Evolutionary conservation across 2,888 invertebrate species (phyloP).

Genomic region (Ophion obscuratus): DNA sequence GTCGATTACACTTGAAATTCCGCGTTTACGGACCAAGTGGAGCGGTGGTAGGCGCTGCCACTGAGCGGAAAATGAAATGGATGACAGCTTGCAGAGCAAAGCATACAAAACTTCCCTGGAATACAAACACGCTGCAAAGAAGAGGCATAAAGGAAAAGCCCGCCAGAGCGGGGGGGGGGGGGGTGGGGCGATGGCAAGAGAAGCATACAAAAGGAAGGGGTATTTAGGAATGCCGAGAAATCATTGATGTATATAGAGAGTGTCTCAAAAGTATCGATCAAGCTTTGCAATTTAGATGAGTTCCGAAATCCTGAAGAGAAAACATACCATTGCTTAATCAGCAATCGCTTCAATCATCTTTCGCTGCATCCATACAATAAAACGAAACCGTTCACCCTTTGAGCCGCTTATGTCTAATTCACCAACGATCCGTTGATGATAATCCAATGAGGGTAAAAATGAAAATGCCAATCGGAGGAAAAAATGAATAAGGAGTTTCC

Average conservation of each 20-base stretch:
- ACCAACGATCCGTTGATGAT: not conserved
- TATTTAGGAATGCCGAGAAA: not conserved
- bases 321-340: not conserved
- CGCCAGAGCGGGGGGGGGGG: not conserved
- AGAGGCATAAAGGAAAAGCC: not conserved
- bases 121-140: not conserved
- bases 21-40: not conserved
- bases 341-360: too few species aligned
- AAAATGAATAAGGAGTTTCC: not conserved
- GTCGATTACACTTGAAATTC: not conserved
- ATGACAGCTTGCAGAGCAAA: not conserved
- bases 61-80: slow-evolving; percentile 9
- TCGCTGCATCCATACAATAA: too few species aligned
- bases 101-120: not conserved
- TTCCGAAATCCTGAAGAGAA: not conserved
- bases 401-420: not conserved
- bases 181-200: not conserved
- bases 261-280: not conserved
- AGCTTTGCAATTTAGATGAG: not conserved
- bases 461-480: not conserved
- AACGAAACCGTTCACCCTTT: not conserved
- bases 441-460: not conserved
- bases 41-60: not conserved
- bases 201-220: not conserved
- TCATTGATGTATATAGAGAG: not conserved